Evolutionary conservation across 1,140 invertebrate species (phyloP).

Genomic region (Cydia splendana): DNA sequence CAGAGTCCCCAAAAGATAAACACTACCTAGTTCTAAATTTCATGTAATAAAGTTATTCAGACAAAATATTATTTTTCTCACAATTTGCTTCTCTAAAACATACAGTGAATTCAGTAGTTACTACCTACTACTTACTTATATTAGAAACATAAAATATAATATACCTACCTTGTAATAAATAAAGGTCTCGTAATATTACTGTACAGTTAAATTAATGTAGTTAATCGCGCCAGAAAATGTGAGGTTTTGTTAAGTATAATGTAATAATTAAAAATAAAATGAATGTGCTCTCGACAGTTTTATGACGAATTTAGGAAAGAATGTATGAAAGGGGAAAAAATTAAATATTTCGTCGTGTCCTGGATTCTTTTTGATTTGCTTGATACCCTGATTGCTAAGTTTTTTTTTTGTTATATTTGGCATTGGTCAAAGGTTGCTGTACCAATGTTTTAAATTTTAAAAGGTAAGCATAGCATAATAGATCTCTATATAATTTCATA

Average conservation of each 20-base stretch:
- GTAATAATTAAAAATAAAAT: slow-evolving; percentile 74
- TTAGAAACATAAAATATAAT: slow-evolving; percentile 62
- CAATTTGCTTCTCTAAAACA: slow-evolving; percentile 38
- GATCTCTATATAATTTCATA: background rate
- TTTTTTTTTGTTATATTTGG: slow-evolving; percentile 6
- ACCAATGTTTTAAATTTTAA: background rate
- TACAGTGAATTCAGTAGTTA: slow-evolving; percentile 56
- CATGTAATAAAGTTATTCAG: slow-evolving; percentile 16
- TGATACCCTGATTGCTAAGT: slow-evolving; percentile 46
- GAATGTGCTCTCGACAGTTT: slow-evolving; percentile 78
- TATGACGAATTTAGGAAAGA: slow-evolving; percentile 79
- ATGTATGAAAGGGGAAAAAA: slow-evolving; percentile 76
- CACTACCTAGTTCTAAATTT: background rate
- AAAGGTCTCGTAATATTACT: slow-evolving; percentile 76
- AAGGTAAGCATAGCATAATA: background rate
- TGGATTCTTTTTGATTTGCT: slow-evolving; percentile 56
- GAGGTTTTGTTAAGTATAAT: slow-evolving; percentile 76
- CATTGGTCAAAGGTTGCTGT: background rate
- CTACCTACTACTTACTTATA: slow-evolving; percentile 55
- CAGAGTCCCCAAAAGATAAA: background rate
- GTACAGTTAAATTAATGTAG: slow-evolving; percentile 79
- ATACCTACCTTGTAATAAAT: slow-evolving; percentile 62
- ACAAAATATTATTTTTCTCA: slow-evolving; percentile 12
- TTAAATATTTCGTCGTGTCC: slow-evolving; percentile 80
- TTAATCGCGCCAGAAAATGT: slow-evolving; percentile 71